Evolutionary conservation across 2,797 vertebrate genomes (phyloP), one percentile per base, ranked within the genome.

Genomic region (Sylvilagus floridanus): DNA sequence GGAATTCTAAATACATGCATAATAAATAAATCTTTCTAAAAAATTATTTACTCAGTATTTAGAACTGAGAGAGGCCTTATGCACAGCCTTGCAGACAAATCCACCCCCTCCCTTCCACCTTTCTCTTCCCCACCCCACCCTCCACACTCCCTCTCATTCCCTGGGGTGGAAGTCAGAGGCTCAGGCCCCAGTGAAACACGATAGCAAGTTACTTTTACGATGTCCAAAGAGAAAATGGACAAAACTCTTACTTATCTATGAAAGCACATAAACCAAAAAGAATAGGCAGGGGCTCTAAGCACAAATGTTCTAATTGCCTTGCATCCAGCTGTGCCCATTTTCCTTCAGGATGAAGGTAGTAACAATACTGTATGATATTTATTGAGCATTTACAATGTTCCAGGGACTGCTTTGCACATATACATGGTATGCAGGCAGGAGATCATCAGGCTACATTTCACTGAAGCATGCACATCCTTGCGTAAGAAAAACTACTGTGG

Each of bases 141-240:
- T 47, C 2, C n/a, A 26, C 17, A 14, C 13, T 12, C 52, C 13
- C 2, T 35, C 4, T 60, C 22, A 42, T 52, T 85, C 7, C 47
- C 3, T 66, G 17, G 9, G 37, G 26, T 78, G 19, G 22, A 72
- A 91, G 57, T 82, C 57, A 83, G 2, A 83, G n/a, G 24, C 13
- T 73, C 4, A 65, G 13, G 2, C 17, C 66, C 10, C 2, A 37
- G 32, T 68, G 17, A 87, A 76, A 91, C 57, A 35, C 4, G 76
- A 68, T 88, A 63, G 57, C 11, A 66, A 50, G 12, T 50, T 71
- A 65, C 24, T 66, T 77, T 92, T 90, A 35, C 28, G 47, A 54
- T 81, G 60, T 87, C 71, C 72, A 10, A 90, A 28, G 84, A 88
- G 19, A 66, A 86, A 91, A 76, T 22, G 37, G 22, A 69, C 47